Evolutionary conservation across 2,888 invertebrate species (phyloP).

Genomic region (Ypsolopha scabrella): DNA sequence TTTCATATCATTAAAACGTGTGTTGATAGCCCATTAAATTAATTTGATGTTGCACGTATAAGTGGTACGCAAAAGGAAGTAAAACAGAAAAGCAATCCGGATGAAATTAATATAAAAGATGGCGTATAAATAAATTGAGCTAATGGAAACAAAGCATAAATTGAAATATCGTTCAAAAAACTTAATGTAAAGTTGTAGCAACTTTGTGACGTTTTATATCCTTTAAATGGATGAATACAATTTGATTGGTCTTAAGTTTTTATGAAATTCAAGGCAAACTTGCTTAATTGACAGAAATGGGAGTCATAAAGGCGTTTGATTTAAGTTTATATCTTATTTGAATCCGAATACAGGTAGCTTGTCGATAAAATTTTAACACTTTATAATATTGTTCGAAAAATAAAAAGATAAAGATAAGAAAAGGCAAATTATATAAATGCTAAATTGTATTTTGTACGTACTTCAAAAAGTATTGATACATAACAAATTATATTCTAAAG

Average conservation of each 20-base stretch:
- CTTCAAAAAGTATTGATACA: too few species aligned
- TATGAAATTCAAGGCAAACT: not conserved
- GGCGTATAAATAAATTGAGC: not conserved
- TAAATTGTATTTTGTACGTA: too few species aligned
- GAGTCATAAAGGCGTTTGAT: not conserved
- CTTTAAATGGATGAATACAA: too few species aligned
- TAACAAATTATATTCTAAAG: too few species aligned
- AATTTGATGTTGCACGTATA: constrained; percentile 17
- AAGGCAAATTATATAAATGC: too few species aligned
- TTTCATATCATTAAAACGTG: constrained; percentile 8
- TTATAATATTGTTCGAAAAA: too few species aligned
- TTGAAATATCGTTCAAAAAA: too few species aligned
- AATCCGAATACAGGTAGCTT: not conserved
- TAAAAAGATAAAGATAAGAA: too few species aligned
- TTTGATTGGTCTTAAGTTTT: not conserved
- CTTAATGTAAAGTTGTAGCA: too few species aligned
- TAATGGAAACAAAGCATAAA: too few species aligned
- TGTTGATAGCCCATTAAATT: constrained; percentile 21
- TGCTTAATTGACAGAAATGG: not conserved
- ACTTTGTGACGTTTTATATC: too few species aligned
- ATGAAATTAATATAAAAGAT: not conserved
- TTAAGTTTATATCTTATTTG: not conserved
- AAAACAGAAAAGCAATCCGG: not conserved
- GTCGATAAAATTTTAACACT: not conserved
- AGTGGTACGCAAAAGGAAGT: not conserved